These are phyloP conservation scores for Rissa tridactyla DNA, from an alignment of 2,113 vertebrate species.

Conservation along the genomic window DNA sequence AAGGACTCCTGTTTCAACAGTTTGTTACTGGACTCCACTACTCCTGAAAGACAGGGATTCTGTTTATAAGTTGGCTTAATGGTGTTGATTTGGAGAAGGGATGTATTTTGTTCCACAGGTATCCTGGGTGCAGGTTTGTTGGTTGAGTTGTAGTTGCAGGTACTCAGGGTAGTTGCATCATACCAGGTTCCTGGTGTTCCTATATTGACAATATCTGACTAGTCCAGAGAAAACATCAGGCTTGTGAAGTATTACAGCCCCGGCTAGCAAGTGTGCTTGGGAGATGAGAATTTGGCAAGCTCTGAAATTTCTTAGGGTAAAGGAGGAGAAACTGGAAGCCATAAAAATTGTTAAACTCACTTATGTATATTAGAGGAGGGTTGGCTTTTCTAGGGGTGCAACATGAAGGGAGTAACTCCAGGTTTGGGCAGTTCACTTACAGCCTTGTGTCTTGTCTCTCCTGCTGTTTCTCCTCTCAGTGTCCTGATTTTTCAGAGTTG, in stretches of 20 bases:
- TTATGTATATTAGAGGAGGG: fast-evolving
- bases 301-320: neutral
- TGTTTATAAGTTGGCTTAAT: neutral
- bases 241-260: neutral
- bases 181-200: neutral
- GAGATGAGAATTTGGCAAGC: neutral
- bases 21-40: neutral
- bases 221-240: neutral
- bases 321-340: neutral
- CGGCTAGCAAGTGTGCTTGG: fast-evolving
- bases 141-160: neutral
- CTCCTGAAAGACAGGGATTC: neutral
- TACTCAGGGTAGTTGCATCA: fast-evolving
- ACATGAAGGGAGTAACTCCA: fast-evolving
- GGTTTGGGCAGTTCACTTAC: neutral
- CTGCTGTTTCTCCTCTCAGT: neutral
- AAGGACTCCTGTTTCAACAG: neutral
- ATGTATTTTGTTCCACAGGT: neutral
- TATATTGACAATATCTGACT: neutral
- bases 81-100: neutral
- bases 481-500: neutral
- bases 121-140: neutral
- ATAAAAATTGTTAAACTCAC: neutral
- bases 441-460: neutral
- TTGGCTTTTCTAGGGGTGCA: neutral